A percentile compares a stretch with the other conserved stretches of the same genome.
These are phyloP conservation scores for Corbicula japonica DNA, from an alignment of 2,888 invertebrate species.

Conservation along the genomic window DNA sequence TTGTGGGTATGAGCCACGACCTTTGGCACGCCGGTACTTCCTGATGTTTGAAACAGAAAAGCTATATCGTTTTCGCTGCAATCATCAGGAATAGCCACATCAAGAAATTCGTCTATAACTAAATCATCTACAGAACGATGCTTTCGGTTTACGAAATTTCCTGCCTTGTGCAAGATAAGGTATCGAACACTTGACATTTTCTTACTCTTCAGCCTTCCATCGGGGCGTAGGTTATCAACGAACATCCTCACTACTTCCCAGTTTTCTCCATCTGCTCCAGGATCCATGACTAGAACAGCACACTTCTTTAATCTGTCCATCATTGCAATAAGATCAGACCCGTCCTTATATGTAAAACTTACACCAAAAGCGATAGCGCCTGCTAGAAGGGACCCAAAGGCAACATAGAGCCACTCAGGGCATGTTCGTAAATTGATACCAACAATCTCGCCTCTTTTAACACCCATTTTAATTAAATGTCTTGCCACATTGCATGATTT, in stretches of 20 bases:
- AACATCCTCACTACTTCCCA: slow-evolving; percentile 34
- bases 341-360: slow-evolving; percentile 45
- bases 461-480: slow-evolving; percentile 14
- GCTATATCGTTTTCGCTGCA: slow-evolving; percentile 20
- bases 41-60: slow-evolving; percentile 41
- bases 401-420: slow-evolving; percentile 37
- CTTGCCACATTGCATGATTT: slow-evolving; percentile 7
- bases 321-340: slow-evolving; percentile 34
- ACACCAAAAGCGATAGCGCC: slow-evolving; percentile 25
- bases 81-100: no score
- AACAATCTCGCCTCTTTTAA: slow-evolving; percentile 28
- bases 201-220: no score
- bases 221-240: no score
- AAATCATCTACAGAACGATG: no score
- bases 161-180: no score
- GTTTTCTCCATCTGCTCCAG: slow-evolving; percentile 27
- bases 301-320: slow-evolving; percentile 38
- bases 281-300: slow-evolving; percentile 29
- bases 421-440: slow-evolving; percentile 21
- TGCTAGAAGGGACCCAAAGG: slow-evolving; percentile 31
- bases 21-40: slow-evolving; percentile 57
- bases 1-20: slow-evolving; percentile 24
- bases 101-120: no score
- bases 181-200: no score
- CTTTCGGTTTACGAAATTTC: no score